These are phyloP conservation scores for Drosophila asahinai DNA, from an alignment of 1,140 invertebrate genomes.

Conservation along the genomic window DNA sequence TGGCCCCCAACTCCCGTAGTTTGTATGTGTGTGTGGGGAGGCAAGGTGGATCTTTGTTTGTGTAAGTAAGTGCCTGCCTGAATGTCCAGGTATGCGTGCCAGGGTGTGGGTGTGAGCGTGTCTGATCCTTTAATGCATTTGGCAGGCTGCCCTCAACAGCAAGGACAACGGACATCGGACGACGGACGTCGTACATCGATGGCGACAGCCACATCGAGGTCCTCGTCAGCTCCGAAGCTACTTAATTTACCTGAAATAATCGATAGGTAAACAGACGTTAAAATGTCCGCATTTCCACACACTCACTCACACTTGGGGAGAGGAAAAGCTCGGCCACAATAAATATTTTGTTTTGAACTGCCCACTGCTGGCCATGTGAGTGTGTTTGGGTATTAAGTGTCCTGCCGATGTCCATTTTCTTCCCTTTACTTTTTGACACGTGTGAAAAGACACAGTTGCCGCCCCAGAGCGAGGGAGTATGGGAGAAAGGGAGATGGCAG, in stretches of 20 bases:
- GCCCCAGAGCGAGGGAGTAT: neutral
- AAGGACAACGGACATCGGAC: slow-evolving; percentile 35
- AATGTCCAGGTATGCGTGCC: slow-evolving; percentile 53
- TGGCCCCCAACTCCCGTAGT: slow-evolving; percentile 20
- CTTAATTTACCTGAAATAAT: slow-evolving; percentile 84
- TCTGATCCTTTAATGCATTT: slow-evolving; percentile 84
- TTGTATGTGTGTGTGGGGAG: slow-evolving; percentile 13
- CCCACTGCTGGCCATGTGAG: slow-evolving; percentile 5
- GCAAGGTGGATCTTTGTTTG: slow-evolving; percentile 65
- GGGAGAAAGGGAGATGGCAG: neutral
- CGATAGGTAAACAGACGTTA: slow-evolving; percentile 84
- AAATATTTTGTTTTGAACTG: slow-evolving; percentile 83
- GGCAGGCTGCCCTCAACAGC: slow-evolving; percentile 64
- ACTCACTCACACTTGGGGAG: slow-evolving; percentile 31
- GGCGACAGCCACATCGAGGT: slow-evolving; percentile 32
- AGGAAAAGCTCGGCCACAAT: slow-evolving; percentile 63
- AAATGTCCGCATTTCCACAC: slow-evolving; percentile 76
- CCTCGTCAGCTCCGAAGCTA: slow-evolving; percentile 67
- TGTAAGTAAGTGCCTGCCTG: slow-evolving; percentile 75
- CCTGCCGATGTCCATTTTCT: slow-evolving; percentile 47
- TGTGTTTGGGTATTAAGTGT: slow-evolving; percentile 63
- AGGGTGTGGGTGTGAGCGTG: slow-evolving; percentile 57
- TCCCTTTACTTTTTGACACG: slow-evolving; percentile 49
- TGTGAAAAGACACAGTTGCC: slow-evolving; percentile 69
- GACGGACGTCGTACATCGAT: slow-evolving; percentile 29